Conservation (phyloP, 1,140 invertebrate genomes). For the Conus ventricosus region DNA sequence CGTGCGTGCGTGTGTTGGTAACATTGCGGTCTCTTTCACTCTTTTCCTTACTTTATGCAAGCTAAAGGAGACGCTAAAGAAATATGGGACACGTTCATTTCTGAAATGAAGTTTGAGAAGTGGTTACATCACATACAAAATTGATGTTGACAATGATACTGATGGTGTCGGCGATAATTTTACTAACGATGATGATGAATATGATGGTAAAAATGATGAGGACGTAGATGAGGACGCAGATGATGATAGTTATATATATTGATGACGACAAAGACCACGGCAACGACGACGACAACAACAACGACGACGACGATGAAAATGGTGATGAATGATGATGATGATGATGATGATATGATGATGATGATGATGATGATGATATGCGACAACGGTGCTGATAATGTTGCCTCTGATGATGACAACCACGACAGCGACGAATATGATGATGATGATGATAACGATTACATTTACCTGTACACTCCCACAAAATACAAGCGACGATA, state of each 20-base stretch:
- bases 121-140: neutral
- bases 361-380: conserved; percentile 36
- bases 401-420: neutral
- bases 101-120: no score
- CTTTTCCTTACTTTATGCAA: no score
- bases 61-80: no score
- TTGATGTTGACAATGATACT: neutral
- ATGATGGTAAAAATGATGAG: conserved; percentile 33
- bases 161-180: neutral
- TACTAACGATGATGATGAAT: conserved; percentile 14
- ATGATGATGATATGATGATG: conserved; percentile 34
- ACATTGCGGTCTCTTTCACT: no score
- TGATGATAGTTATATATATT: conserved; percentile 2
- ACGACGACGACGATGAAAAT: conserved; percentile 33
- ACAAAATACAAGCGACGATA: conserved; percentile 85
- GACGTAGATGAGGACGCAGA: conserved; percentile 29
- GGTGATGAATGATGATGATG: conserved; percentile 34
- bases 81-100: no score
- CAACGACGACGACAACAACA: conserved; percentile 21
- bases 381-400: conserved; percentile 3
- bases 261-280: neutral
- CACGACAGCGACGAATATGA: neutral
- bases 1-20: no score
- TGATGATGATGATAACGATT: conserved; percentile 1
- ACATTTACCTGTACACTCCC: conserved; percentile 81